Evolutionary conservation across 2,797 vertebrate species (phyloP).

Genomic region (Micromesistius poutassou): DNA sequence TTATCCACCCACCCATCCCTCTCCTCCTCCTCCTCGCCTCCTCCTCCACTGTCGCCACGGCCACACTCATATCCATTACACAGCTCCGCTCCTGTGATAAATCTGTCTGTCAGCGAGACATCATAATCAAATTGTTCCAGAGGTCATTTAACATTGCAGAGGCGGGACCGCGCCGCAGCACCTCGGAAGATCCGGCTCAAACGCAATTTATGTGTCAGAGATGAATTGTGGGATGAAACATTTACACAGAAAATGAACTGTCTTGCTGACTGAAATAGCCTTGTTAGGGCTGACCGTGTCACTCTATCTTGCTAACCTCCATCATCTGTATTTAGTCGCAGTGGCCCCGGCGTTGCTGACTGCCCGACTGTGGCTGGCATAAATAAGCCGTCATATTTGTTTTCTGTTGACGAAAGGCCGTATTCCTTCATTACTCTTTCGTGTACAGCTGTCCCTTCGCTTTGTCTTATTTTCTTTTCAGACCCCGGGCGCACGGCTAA

Average conservation of each 20-base stretch:
- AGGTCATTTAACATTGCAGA: conserved; percentile 80
- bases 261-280: conserved; percentile 63
- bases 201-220: conserved; percentile 78
- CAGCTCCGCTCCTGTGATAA: conserved; percentile 67
- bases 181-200: conserved; percentile 68
- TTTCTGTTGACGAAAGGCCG: conserved; percentile 15
- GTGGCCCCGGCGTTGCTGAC: conserved; percentile 7
- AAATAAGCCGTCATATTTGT: conserved; percentile 31
- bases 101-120: conserved; percentile 78
- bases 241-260: conserved; percentile 75
- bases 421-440: conserved; percentile 4
- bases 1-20: conserved; percentile 8
- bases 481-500: background rate
- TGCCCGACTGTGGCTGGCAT: conserved; percentile 36
- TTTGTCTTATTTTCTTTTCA: background rate
- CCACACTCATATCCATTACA: conserved; percentile 73
- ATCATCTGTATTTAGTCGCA: conserved; percentile 50
- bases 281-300: conserved; percentile 68
- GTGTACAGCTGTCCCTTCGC: background rate
- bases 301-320: conserved; percentile 65
- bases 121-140: conserved; percentile 83
- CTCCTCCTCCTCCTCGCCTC: conserved; percentile 48
- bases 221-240: conserved; percentile 74
- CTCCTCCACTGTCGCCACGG: conserved; percentile 56
- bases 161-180: conserved; percentile 72